Conservation (phyloP, 23 tunicate genomes). For the Botrylloides violaceus region DNA sequence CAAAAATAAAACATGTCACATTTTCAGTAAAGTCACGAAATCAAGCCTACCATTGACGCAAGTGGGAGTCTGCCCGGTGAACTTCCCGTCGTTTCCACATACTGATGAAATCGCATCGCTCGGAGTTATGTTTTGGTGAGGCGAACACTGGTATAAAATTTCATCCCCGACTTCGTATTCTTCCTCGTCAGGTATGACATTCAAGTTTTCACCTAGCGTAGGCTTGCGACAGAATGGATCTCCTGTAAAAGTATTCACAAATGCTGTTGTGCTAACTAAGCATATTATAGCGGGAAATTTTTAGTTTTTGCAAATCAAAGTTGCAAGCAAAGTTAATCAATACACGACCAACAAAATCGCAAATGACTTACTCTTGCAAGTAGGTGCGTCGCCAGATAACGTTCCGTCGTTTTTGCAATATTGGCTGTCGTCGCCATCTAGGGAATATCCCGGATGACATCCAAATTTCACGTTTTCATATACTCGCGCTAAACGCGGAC, state of each 20-base stretch:
- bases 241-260: background rate
- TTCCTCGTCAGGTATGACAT: background rate
- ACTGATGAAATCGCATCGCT: background rate
- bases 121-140: background rate
- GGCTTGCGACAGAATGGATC: constrained; percentile 5
- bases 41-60: constrained; percentile 14
- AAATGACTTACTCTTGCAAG: constrained; percentile 5
- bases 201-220: background rate
- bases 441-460: constrained; percentile 5
- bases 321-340: background rate
- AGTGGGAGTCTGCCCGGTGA: background rate
- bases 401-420: constrained; percentile 11
- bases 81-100: background rate
- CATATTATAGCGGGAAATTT: background rate
- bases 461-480: constrained; percentile 9
- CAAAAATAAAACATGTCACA: background rate
- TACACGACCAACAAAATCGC: background rate
- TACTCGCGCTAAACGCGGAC: background rate
- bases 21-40: background rate
- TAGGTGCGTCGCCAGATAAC: constrained; percentile 2
- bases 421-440: constrained; percentile 2
- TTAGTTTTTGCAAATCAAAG: too few species aligned
- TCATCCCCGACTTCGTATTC: constrained; percentile 17
- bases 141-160: constrained; percentile 1
- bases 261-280: background rate